These are phyloP conservation scores for Trididemnum clinides DNA, from an alignment of 23 tunicate species.

Conservation along the genomic window DNA sequence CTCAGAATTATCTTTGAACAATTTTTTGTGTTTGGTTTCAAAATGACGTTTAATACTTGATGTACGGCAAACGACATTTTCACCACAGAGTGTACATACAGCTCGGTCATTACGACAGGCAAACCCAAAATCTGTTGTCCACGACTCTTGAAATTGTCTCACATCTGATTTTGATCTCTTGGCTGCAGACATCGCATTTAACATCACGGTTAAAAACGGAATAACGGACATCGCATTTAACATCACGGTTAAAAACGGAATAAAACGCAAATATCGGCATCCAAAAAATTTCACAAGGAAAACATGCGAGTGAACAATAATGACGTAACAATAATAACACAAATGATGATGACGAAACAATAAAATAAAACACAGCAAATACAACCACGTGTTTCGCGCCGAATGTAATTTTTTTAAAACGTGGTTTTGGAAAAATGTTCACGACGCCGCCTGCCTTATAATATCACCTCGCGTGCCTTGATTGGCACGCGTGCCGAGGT, in stretches of 20 bases:
- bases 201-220: slow-evolving; percentile 3
- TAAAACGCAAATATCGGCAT: slow-evolving; percentile 18
- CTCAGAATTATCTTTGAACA: slow-evolving; percentile 40
- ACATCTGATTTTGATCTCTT: slow-evolving; percentile 34
- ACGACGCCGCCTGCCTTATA: slow-evolving; percentile 28
- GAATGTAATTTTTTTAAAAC: slow-evolving; percentile 15
- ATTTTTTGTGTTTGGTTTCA: slow-evolving; percentile 58
- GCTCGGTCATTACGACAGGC: slow-evolving; percentile 34
- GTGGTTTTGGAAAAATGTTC: background rate
- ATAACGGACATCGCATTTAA: too few species aligned
- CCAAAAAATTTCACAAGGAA: too few species aligned
- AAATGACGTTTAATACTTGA: slow-evolving; percentile 59
- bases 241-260: too few species aligned
- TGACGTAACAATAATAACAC: slow-evolving; percentile 16
- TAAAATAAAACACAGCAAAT: slow-evolving; percentile 31
- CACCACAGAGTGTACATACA: slow-evolving; percentile 30
- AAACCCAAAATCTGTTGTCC: slow-evolving; percentile 45
- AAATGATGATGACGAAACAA: background rate
- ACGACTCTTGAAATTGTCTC: slow-evolving; percentile 36
- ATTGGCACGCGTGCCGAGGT: slow-evolving; percentile 40
- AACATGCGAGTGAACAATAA: slow-evolving; percentile 11
- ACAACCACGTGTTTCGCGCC: slow-evolving; percentile 27
- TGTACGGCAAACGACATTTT: slow-evolving; percentile 37
- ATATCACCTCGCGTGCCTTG: slow-evolving; percentile 33
- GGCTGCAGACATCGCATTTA: slow-evolving; percentile 23